phyloP scores from a whole-genome alignment of 2,888 invertebrate genomes.

The Troides aeacus region DNA sequence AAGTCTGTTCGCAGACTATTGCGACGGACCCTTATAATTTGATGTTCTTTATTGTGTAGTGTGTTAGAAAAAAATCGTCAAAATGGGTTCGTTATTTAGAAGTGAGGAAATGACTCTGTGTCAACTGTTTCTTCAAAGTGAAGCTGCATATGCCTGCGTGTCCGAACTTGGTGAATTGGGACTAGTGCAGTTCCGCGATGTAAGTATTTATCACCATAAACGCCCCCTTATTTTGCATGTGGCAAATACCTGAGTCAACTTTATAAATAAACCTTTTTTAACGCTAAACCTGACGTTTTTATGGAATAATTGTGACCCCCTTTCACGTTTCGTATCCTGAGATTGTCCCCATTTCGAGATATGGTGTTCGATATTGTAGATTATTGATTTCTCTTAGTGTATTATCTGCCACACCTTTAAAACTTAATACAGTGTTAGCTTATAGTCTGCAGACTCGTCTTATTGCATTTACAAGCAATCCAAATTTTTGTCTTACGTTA shows the following conservation, averaged over 20 bases:
- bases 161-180: constrained; percentile 98
- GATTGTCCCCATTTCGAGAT: constrained; percentile 31
- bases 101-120: constrained; percentile 99
- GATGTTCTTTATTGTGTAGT: constrained; percentile 50
- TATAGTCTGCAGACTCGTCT: too few relatives aligned
- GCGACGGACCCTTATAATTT: constrained; percentile 61
- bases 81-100: constrained; percentile 95
- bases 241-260: not conserved
- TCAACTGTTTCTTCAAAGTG: constrained; percentile 98
- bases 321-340: constrained; percentile 38
- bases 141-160: constrained; percentile 98
- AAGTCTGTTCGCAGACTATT: constrained; percentile 68
- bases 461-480: not conserved
- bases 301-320: constrained; percentile 44
- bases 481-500: too few relatives aligned
- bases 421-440: not conserved
- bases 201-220: constrained; percentile 72
- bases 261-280: not conserved
- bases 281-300: not conserved
- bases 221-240: constrained; percentile 35
- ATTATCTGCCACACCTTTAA: constrained; percentile 6
- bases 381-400: constrained; percentile 18
- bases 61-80: constrained; percentile 53
- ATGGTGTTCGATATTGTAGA: constrained; percentile 36
- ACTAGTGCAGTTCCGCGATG: constrained; percentile 97